phyloP scores from a whole-genome alignment of 2,113 vertebrate genomes.

The Nematolebias whitei region DNA sequence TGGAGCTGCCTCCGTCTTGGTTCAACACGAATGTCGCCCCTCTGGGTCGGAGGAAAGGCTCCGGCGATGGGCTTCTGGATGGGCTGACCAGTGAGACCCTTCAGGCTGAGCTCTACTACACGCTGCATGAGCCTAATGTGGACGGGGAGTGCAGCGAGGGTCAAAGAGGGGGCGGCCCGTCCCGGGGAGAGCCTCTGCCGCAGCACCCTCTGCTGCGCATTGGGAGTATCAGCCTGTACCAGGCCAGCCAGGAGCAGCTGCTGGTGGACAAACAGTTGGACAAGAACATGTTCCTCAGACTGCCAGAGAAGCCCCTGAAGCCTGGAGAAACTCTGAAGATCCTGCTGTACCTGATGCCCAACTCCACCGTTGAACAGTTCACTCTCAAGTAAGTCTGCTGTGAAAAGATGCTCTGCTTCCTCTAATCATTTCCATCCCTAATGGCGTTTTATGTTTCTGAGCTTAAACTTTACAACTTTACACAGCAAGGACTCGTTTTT shows the following conservation, averaged over 20 bases:
- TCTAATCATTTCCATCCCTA: not conserved
- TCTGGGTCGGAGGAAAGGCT: constrained; percentile 83
- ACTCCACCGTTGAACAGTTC: constrained; percentile 94
- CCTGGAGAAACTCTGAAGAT: constrained; percentile 92
- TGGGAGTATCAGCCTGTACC: constrained; percentile 93
- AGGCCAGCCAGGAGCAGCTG: constrained; percentile 81
- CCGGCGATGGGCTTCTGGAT: constrained; percentile 79
- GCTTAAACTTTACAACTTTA: constrained; percentile 7
- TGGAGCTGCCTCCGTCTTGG: constrained; percentile 91
- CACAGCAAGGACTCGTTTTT: constrained; percentile 21
- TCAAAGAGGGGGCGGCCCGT: constrained; percentile 46
- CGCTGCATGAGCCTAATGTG: constrained; percentile 84
- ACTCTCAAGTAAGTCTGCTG: constrained; percentile 88
- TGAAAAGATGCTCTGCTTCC: not conserved
- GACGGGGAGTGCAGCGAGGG: constrained; percentile 85
- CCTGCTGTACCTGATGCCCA: constrained; percentile 89
- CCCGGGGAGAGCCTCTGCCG: constrained; percentile 85
- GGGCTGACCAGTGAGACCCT: constrained; percentile 81
- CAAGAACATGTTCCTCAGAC: constrained; percentile 90
- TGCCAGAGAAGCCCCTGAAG: constrained; percentile 90
- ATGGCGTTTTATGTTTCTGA: constrained; percentile 13
- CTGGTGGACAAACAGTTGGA: constrained; percentile 92
- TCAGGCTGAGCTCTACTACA: constrained; percentile 94
- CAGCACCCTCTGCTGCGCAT: constrained; percentile 95
- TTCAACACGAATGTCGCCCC: constrained; percentile 87